Conservation (phyloP, 2,797 vertebrate genomes). For the Poecilia wingei region DNA sequence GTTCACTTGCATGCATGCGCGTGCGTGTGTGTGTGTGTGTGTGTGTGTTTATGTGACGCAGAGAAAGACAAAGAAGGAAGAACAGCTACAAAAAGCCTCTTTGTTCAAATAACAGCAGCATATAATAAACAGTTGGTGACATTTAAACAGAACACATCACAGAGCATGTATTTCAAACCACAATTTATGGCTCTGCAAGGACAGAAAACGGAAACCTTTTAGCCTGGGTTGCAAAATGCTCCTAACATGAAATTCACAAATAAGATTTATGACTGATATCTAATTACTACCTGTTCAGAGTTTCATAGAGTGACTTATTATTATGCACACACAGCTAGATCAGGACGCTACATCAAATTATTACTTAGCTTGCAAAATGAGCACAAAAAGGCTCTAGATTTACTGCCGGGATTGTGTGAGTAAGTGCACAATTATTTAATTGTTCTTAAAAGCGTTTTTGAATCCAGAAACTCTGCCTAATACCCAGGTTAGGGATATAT, state of each 20-base stretch:
- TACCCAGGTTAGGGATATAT: neutral
- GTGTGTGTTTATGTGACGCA: neutral
- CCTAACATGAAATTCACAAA: conserved; percentile 40
- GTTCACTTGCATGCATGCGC: neutral
- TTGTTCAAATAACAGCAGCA: conserved; percentile 17
- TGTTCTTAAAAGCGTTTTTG: conserved; percentile 22
- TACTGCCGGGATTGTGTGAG: conserved; percentile 49
- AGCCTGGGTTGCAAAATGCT: conserved; percentile 54
- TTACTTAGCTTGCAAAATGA: conserved; percentile 63
- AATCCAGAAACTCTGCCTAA: conserved; percentile 2
- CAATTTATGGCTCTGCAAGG: conserved; percentile 51
- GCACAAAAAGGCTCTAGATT: conserved; percentile 60
- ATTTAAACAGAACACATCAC: conserved; percentile 11
- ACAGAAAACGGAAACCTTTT: conserved; percentile 55
- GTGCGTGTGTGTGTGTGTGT: neutral
- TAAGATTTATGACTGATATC: conserved; percentile 72
- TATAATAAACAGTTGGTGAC: conserved; percentile 17
- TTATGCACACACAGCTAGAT: conserved; percentile 43
- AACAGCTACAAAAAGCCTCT: conserved; percentile 9
- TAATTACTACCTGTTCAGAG: conserved; percentile 79
- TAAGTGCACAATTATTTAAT: conserved; percentile 61
- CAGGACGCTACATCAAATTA: conserved; percentile 60
- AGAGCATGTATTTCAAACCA: conserved; percentile 4
- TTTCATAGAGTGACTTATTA: conserved; percentile 71
- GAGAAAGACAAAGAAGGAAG: neutral